phyloP scores from a whole-genome alignment of 1,140 invertebrate species.

The Plodia interpunctella region DNA sequence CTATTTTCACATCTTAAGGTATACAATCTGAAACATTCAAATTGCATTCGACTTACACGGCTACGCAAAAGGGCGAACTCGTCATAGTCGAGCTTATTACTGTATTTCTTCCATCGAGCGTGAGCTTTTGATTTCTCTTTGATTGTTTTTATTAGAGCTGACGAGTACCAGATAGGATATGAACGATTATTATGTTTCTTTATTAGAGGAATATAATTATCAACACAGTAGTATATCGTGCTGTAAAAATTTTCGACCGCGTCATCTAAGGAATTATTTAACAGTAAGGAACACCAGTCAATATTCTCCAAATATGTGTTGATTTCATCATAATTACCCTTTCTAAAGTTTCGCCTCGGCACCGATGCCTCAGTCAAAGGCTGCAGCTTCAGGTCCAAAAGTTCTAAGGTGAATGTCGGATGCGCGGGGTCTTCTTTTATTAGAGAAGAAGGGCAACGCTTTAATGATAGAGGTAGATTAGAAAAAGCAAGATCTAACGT shows the following conservation, averaged over 20 bases:
- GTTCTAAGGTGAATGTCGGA: too few species aligned
- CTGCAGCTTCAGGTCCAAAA: neutral
- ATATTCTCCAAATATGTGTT: neutral
- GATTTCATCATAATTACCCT: neutral
- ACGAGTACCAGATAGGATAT: slow-evolving; percentile 2
- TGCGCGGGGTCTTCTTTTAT: neutral
- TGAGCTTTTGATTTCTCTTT: slow-evolving; percentile 13
- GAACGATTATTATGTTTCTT: neutral
- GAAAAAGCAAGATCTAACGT: slow-evolving; percentile 15
- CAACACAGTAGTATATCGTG: neutral
- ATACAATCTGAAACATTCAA: neutral
- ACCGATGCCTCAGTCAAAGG: neutral
- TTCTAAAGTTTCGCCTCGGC: slow-evolving; percentile 7
- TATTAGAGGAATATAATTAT: neutral
- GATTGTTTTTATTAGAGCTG: neutral
- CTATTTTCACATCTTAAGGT: neutral
- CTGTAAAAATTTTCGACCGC: neutral
- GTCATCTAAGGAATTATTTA: neutral
- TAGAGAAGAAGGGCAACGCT: neutral
- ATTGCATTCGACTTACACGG: neutral
- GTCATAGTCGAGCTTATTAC: neutral
- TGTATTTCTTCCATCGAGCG: neutral
- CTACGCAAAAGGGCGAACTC: neutral
- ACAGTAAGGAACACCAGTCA: neutral
- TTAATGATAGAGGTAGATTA: neutral